Evolutionary conservation across 2,113 vertebrate species (phyloP).

Genomic region (Trematomus loennbergii): DNA sequence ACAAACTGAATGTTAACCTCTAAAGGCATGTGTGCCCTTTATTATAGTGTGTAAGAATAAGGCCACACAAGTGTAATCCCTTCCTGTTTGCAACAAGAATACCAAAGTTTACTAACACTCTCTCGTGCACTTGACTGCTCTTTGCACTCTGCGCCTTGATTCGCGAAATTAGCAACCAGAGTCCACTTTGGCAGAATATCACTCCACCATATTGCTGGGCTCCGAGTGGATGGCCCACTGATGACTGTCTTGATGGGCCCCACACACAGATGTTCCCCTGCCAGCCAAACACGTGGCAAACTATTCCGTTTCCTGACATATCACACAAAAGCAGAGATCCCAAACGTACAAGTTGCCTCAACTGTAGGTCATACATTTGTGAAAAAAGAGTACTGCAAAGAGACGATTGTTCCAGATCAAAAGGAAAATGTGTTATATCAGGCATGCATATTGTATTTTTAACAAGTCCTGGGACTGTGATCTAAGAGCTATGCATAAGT

Average conservation of each 20-base stretch:
- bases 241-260: constrained; percentile 42
- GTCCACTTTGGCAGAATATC: constrained; percentile 32
- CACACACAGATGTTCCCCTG: constrained; percentile 10
- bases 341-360: background rate
- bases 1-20: constrained; percentile 28
- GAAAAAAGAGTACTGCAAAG: background rate
- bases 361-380: background rate
- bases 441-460: constrained; percentile 21
- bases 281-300: constrained; percentile 5
- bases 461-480: constrained; percentile 32
- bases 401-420: background rate
- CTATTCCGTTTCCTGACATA: constrained; percentile 6
- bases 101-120: background rate
- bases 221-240: constrained; percentile 44
- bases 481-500: constrained; percentile 18
- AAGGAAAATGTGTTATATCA: background rate
- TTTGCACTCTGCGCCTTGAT: constrained; percentile 35
- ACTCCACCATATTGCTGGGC: constrained; percentile 33
- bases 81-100: constrained; percentile 10
- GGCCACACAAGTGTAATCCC: background rate
- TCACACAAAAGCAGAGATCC: background rate
- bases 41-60: constrained; percentile 1
- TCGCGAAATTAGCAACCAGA: constrained; percentile 28
- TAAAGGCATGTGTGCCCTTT: constrained; percentile 28
- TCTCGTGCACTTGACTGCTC: constrained; percentile 19